Evolutionary conservation across 2,113 vertebrate genomes (phyloP).

Genomic region (Polyodon spathula): DNA sequence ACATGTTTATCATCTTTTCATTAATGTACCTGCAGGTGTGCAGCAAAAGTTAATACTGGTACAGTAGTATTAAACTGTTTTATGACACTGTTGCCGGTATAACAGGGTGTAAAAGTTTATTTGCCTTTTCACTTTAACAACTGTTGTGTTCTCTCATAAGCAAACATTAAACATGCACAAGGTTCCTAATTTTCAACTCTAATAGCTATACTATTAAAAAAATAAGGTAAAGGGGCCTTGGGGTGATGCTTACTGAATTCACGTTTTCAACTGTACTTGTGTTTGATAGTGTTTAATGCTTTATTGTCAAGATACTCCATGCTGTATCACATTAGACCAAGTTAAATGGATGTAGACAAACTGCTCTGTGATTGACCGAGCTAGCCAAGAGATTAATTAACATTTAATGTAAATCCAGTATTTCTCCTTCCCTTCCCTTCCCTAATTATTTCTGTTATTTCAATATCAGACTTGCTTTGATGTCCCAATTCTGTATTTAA

Average conservation of each 20-base stretch:
- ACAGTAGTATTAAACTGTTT: conserved; percentile 12
- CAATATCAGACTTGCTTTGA: conserved; percentile 92
- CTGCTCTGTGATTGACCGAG: conserved; percentile 53
- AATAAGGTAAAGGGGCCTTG: neutral
- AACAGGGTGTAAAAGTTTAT: conserved; percentile 23
- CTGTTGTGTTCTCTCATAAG: conserved; percentile 26
- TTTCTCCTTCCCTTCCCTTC: conserved; percentile 91
- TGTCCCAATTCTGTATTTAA: conserved; percentile 98
- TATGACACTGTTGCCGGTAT: conserved; percentile 19
- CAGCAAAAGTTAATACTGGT: conserved; percentile 4
- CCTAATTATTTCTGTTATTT: conserved; percentile 99
- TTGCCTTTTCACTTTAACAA: conserved; percentile 22
- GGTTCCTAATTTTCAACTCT: conserved; percentile 6
- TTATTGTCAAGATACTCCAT: neutral
- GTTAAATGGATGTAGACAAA: conserved; percentile 22
- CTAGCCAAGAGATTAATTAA: conserved; percentile 94
- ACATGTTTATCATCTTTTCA: conserved; percentile 30
- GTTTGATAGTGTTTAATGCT: neutral
- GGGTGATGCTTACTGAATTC: too few species aligned
- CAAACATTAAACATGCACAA: conserved; percentile 22
- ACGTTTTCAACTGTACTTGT: too few species aligned
- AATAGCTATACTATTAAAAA: conserved; percentile 4
- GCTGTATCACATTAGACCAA: conserved; percentile 2
- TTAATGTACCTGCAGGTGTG: neutral
- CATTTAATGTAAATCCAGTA: conserved; percentile 97